Evolutionary conservation across 2,113 vertebrate species (phyloP).

Genomic region (Andinoacara biseriatus): DNA sequence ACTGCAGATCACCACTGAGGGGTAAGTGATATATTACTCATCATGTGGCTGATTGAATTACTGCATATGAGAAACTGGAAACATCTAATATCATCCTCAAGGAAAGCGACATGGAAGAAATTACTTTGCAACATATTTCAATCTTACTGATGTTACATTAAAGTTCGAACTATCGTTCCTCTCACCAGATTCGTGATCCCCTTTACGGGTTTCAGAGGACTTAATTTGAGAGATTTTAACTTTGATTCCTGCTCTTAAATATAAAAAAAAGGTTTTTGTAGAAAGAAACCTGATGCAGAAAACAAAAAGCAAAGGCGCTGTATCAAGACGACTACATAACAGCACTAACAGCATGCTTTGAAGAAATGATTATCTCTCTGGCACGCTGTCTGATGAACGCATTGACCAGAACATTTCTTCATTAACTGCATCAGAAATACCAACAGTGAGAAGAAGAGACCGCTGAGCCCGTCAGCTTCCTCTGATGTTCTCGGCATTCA

Average conservation of each 20-base stretch:
- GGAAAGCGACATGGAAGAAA: neutral
- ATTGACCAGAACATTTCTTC: neutral
- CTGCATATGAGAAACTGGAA: neutral
- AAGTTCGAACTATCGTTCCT: neutral
- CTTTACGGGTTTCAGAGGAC: neutral
- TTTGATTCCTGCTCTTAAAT: neutral
- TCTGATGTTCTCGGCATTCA: neutral
- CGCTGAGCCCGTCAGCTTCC: fast-evolving
- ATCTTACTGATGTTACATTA: neutral
- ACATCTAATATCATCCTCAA: neutral
- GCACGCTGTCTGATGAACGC: neutral
- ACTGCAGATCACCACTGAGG: neutral
- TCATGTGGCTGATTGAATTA: neutral
- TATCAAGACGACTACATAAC: no score
- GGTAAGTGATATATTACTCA: neutral
- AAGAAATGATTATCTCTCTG: neutral
- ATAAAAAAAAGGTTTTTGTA: neutral
- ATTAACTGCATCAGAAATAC: neutral
- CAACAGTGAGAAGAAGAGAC: neutral
- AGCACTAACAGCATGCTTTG: conserved; percentile 4
- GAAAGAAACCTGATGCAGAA: no score
- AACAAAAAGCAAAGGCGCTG: no score
- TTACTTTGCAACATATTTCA: neutral
- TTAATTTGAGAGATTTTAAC: neutral
- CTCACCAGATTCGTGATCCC: neutral